Percentiles rank a stretch among this genome's conserved stretches.
These are phyloP conservation scores for crab-eating macaque (Macaca fascicularis) DNA, from an alignment of 2,113 vertebrate species.

Conservation along the genomic window DNA sequence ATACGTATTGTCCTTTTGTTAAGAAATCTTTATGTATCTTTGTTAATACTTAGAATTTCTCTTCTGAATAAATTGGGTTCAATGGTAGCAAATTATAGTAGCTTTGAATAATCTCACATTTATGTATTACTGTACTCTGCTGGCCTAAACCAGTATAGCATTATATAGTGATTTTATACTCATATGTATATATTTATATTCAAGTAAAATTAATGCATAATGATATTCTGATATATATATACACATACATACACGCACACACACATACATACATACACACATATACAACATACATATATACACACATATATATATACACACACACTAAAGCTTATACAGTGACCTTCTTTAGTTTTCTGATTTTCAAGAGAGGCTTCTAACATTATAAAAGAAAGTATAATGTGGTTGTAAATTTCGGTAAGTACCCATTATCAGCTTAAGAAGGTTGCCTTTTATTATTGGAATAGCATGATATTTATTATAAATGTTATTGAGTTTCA, in stretches of 20 bases:
- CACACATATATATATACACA: neutral
- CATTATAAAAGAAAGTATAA: neutral
- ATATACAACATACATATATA: neutral
- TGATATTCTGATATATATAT: neutral
- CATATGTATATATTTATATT: neutral
- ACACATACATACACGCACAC: accelerated
- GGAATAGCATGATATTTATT: neutral
- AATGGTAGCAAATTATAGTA: neutral
- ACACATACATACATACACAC: accelerated
- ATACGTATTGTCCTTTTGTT: neutral
- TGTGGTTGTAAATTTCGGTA: neutral
- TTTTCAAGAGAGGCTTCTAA: neutral
- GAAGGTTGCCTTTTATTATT: neutral
- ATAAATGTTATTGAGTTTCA: neutral
- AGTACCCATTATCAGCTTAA: neutral
- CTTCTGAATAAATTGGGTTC: neutral
- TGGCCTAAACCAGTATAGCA: neutral
- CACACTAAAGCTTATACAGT: neutral
- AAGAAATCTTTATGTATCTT: neutral
- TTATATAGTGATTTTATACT: neutral
- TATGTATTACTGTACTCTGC: neutral
- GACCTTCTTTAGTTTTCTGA: neutral
- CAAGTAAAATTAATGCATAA: neutral
- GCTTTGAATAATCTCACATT: neutral
- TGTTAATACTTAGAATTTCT: neutral